Percentiles rank a stretch among this genome's conserved stretches.
phyloP scores from a whole-genome alignment of 2,113 vertebrate genomes.

The Nerophis lumbriciformis region DNA sequence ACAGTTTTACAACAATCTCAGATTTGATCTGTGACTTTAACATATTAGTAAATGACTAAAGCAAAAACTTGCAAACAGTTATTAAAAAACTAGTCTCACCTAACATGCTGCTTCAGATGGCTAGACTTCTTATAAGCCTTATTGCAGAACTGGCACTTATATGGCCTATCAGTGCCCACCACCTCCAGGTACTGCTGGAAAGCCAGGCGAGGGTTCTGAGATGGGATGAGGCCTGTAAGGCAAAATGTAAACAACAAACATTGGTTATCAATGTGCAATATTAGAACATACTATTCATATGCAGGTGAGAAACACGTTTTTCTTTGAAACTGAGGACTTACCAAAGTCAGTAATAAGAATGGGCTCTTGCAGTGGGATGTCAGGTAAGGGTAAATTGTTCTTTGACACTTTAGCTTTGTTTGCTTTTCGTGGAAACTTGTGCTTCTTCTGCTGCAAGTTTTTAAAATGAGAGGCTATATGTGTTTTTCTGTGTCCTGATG shows the following conservation, averaged over 20 bases:
- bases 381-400: slow-evolving; percentile 79
- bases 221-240: slow-evolving; percentile 84
- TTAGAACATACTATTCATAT: not conserved
- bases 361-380: slow-evolving; percentile 94
- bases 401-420: slow-evolving; percentile 83
- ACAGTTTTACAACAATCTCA: not conserved
- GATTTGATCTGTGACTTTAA: not conserved
- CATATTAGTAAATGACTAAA: not conserved
- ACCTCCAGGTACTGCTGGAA: slow-evolving; percentile 89
- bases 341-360: slow-evolving; percentile 97
- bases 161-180: slow-evolving; percentile 88
- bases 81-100: slow-evolving; percentile 69
- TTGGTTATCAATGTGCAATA: not conserved
- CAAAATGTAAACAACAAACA: slow-evolving; percentile 5
- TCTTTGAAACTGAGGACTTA: slow-evolving; percentile 51
- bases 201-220: slow-evolving; percentile 82
- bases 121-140: slow-evolving; percentile 98
- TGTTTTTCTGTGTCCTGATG: slow-evolving; percentile 94
- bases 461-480: slow-evolving; percentile 97
- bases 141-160: slow-evolving; percentile 92
- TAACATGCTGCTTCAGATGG: slow-evolving; percentile 96
- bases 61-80: not conserved
- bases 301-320: not conserved
- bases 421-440: slow-evolving; percentile 86
- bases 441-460: slow-evolving; percentile 84